Base-by-base conservation (phyloP, 2,888 invertebrate genomes). In the Troides helena region DNA sequence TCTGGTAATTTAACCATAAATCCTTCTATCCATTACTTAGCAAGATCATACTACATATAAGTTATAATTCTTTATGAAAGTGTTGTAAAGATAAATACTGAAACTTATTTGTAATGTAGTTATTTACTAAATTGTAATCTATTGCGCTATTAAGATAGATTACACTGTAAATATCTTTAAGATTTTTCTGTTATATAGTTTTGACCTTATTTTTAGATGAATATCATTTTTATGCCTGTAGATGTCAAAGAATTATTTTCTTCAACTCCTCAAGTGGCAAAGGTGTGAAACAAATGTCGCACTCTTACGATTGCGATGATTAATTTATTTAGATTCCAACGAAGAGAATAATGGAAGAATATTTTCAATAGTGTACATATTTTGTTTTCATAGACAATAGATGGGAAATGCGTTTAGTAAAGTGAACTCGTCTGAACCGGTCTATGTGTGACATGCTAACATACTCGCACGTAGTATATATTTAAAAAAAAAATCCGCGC, bases 401-500 rank as follows among this genome's bases (percentile, higher is more conserved):
- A 58, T 58, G 57, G 57, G n/a, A 58, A 58, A 58, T 58, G 57
- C 53, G 6, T 53, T n/a, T n/a, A 53, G 53, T 53, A 53, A 57
- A 10, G 10, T 58, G 58, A 23, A 21, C 25, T 58, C 21, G 10
- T 10, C 25, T 23, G 14, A 25, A 23, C 25, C 58, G 25, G 25
- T 25, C n/a, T 46, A 21, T 7, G 62, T 25, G 8, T 53, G 50
- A 53, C 50, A 25, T 8, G 50, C 23, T 43, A 62, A 21, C 46
- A 30, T 53, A n/a, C 53, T 53, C 8, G 18, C 53, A 53, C 7
- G 18, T 18, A 53, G 18, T 53, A n/a, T 53, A n/a, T 53, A 53
- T 46, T 46, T 46, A 12, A 14, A 46, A 53, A 53, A 46, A 17
- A 53, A 46, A 46, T 46, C 8, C 1, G 5, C n/a, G 12, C 8